phyloP scores from a whole-genome alignment of 2,888 invertebrate genomes.

The Allophyes oxyacanthae region DNA sequence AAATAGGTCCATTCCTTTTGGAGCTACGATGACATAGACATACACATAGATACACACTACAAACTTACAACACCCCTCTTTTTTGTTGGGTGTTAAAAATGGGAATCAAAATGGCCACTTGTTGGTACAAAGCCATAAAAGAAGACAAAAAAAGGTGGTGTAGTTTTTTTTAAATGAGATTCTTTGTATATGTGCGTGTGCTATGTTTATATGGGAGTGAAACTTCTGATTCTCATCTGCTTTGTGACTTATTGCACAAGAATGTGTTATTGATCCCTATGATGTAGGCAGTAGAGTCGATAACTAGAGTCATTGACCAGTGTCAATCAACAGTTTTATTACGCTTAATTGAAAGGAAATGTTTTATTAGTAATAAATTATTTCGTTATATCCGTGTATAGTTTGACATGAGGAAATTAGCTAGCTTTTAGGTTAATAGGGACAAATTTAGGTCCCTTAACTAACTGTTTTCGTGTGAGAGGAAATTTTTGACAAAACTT shows the following conservation, averaged over 20 bases:
- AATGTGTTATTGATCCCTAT: constrained; percentile 56
- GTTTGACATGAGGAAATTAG: constrained; percentile 24
- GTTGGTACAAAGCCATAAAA: too few species aligned
- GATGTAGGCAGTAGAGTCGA: constrained; percentile 52
- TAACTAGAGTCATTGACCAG: constrained; percentile 44
- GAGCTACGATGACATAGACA: too few species aligned
- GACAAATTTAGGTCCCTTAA: neutral
- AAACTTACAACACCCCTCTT: too few species aligned
- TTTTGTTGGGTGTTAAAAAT: too few species aligned
- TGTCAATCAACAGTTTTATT: constrained; percentile 38
- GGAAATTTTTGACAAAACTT: too few species aligned
- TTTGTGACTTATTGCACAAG: constrained; percentile 16
- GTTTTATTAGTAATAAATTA: constrained; percentile 25
- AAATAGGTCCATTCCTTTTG: too few species aligned
- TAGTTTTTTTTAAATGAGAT: too few species aligned
- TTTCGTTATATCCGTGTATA: constrained; percentile 21
- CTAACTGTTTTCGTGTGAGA: neutral
- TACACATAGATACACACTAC: too few species aligned
- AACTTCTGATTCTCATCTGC: constrained; percentile 35
- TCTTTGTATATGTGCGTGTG: too few species aligned
- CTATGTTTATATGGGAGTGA: neutral
- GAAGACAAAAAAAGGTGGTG: too few species aligned
- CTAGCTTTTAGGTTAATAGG: constrained; percentile 1
- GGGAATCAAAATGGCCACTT: too few species aligned
- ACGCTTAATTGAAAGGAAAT: constrained; percentile 30